Conservation (phyloP, 2,113 vertebrate species). For the Athene cunicularia region DNA sequence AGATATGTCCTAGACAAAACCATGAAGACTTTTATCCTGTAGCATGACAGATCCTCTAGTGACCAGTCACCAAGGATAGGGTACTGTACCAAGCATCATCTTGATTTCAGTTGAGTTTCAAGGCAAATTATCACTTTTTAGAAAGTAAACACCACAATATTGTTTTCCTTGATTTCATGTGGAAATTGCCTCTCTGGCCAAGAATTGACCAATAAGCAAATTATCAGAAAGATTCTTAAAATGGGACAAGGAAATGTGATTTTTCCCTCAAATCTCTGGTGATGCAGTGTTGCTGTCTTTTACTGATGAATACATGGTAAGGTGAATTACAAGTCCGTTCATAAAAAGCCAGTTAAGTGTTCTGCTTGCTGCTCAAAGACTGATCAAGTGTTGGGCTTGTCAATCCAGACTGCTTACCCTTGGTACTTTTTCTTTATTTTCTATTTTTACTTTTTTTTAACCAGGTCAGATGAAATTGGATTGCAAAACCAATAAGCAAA, state of each 20-base stretch:
- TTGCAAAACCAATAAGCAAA: not conserved
- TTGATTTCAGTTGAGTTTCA: not conserved
- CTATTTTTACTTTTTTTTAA: not conserved
- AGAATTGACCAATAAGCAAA: not conserved
- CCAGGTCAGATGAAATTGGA: not conserved
- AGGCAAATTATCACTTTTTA: not conserved
- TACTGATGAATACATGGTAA: not conserved
- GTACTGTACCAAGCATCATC: not conserved
- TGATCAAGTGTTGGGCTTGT: not conserved
- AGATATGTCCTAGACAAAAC: not conserved
- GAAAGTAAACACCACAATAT: not conserved
- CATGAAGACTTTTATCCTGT: not conserved
- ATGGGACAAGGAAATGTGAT: not conserved
- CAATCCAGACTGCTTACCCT: not conserved
- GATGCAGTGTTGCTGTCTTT: not conserved
- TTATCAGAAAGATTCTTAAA: not conserved
- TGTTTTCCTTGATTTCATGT: not conserved
- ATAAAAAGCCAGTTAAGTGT: not conserved
- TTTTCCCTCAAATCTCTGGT: not conserved
- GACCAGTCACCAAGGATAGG: not conserved
- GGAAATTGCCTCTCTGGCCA: not conserved
- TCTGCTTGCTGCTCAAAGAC: not conserved
- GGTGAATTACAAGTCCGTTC: not conserved
- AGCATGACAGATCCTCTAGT: not conserved
- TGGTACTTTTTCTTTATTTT: not conserved